Base-by-base conservation (phyloP, 1,140 invertebrate genomes). In the Drosophila erecta region DNA sequence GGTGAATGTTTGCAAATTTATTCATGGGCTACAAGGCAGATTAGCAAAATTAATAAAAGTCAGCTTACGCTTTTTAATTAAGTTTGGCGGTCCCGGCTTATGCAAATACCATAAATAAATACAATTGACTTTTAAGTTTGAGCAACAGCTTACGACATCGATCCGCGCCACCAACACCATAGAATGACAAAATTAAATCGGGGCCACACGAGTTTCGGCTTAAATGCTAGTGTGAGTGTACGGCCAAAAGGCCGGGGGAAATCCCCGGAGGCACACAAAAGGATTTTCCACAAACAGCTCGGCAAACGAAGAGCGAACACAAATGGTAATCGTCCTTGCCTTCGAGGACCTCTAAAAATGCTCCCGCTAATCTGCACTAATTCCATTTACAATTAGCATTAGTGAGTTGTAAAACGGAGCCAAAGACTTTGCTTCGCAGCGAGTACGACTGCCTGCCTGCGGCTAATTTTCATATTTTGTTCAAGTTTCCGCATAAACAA, bases 301-400 rank as follows among this genome's bases (percentile, higher is more conserved):
- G 38, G 62, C 81, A 38, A 76, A 86, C 72, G 72, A 58, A 50
- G 49, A 56, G 56, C 75, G 69, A 67, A 86, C 74, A 81, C 78
- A 75, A 87, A 81, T 86, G 46, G 56, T 62, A 73, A 84, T 76
- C 55, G 59, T 22, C 43, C 27, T 14, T 33, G 55, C 46, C n/a
- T 56, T 58, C 56, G 40, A 47, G 38, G 46, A 35, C 58, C 62
- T 79, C 66, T 60, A 75, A 81, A 62, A 86, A 64, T 67, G 64
- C 44, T 50, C 43, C 33, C 78, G 76, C 83, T 87, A 90, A 90
- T 90, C 86, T 85, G 61, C 76, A 74, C 64, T 90, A 90, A 90
- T 90, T 81, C 86, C 73, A 81, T 90, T 90, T 90, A 90, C 87
- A 90, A 90, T 90, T 90, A 90, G 86, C 79, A 90, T 90, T 90